Percentiles rank a stretch among this genome's conserved stretches.
phyloP scores from a whole-genome alignment of 2,888 invertebrate species.

The Archips crataeganus region DNA sequence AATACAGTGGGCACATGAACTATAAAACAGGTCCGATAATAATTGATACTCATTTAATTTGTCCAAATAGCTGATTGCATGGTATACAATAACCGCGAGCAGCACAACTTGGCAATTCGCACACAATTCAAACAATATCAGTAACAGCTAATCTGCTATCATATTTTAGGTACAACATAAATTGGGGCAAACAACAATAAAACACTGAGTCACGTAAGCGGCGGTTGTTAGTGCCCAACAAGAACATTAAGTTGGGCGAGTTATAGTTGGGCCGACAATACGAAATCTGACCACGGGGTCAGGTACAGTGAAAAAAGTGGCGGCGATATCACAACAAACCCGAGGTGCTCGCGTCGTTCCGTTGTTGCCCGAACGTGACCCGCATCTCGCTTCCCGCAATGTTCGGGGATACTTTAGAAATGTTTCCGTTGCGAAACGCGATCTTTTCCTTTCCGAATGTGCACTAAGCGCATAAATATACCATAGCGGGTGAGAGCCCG shows the following conservation, averaged over 20 bases:
- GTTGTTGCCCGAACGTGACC: slow-evolving; percentile 80
- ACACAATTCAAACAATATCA: slow-evolving; percentile 18
- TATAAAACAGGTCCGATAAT: background rate
- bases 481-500: slow-evolving; percentile 36
- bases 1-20: background rate
- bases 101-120: background rate
- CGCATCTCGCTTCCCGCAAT: slow-evolving; percentile 70
- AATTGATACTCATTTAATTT: background rate
- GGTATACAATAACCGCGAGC: background rate
- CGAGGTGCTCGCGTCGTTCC: slow-evolving; percentile 74
- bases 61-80: background rate
- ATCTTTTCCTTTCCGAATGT: slow-evolving; percentile 76
- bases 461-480: slow-evolving; percentile 75
- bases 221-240: slow-evolving; percentile 64
- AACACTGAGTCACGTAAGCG: slow-evolving; percentile 53
- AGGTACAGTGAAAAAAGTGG: slow-evolving; percentile 79
- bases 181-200: slow-evolving; percentile 17
- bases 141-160: slow-evolving; percentile 21
- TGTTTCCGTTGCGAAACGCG: slow-evolving; percentile 80
- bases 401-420: slow-evolving; percentile 79
- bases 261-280: slow-evolving; percentile 64
- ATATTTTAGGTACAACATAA: slow-evolving; percentile 25
- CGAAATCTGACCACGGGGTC: slow-evolving; percentile 75
- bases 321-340: slow-evolving; percentile 82
- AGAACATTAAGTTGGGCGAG: slow-evolving; percentile 65